These are phyloP conservation scores for Icerya purchasi DNA, from an alignment of 2,888 invertebrate species.

Conservation along the genomic window DNA sequence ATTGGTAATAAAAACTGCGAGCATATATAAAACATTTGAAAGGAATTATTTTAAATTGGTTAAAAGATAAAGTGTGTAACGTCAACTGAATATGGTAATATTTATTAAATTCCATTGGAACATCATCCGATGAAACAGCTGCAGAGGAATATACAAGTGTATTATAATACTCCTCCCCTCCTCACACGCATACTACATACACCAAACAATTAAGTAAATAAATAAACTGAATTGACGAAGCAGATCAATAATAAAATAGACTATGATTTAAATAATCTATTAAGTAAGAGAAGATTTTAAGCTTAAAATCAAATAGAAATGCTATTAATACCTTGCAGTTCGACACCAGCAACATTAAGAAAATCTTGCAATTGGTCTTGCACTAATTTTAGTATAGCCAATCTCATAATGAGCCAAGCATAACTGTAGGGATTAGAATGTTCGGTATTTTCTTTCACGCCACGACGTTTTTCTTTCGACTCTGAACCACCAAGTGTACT, in stretches of 20 bases:
- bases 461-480: conserved; percentile 21
- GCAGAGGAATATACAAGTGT: no score
- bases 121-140: no score
- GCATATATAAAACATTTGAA: no score
- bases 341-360: conserved; percentile 68
- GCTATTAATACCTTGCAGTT: conserved; percentile 63
- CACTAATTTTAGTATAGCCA: conserved; percentile 67
- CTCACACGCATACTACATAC: no score
- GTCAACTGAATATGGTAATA: no score
- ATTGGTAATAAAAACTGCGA: no score
- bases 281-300: not conserved
- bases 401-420: conserved; percentile 83
- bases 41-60: no score
- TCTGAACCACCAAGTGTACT: conserved; percentile 26
- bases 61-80: no score
- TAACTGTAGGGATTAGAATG: conserved; percentile 86
- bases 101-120: no score
- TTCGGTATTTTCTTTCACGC: conserved; percentile 42
- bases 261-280: not conserved
- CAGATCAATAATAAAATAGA: not conserved
- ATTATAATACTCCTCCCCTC: no score
- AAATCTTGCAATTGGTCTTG: conserved; percentile 70
- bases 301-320: not conserved
- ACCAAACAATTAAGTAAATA: no score
- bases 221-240: not conserved